Conservation (phyloP, 1,140 invertebrate genomes). For the Reticulitermes speratus region DNA sequence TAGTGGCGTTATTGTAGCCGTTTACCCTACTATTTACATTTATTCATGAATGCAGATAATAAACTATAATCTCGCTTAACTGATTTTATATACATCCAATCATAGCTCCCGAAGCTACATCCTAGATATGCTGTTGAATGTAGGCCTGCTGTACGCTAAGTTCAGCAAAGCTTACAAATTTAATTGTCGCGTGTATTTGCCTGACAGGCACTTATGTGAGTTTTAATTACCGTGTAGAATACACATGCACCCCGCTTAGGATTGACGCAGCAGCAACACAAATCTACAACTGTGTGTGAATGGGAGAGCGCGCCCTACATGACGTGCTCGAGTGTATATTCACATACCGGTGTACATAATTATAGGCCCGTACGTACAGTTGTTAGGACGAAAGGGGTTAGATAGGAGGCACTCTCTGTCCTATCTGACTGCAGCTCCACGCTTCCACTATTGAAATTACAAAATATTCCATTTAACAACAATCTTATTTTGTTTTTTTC, state of each 20-base stretch:
- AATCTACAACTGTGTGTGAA: slow-evolving; percentile 18
- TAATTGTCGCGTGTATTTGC: slow-evolving; percentile 5
- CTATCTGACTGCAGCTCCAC: background rate
- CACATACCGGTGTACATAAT: slow-evolving; percentile 18
- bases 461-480: background rate
- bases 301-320: background rate
- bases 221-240: slow-evolving; percentile 4
- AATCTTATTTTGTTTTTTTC: no score
- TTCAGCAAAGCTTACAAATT: slow-evolving; percentile 16
- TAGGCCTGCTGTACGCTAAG: background rate
- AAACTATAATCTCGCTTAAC: no score
- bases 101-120: no score
- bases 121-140: background rate
- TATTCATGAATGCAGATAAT: no score
- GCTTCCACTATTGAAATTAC: slow-evolving; percentile 12
- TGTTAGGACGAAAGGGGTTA: background rate
- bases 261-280: background rate
- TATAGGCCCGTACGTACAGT: background rate
- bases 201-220: slow-evolving; percentile 5
- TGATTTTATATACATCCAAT: no score
- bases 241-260: slow-evolving; percentile 12
- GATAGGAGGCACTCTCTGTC: background rate
- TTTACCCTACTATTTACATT: no score
- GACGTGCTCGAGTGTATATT: slow-evolving; percentile 9
- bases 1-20: no score